These are phyloP conservation scores for Tapirus indicus DNA, from an alignment of 2,797 vertebrate species.

Conservation along the genomic window DNA sequence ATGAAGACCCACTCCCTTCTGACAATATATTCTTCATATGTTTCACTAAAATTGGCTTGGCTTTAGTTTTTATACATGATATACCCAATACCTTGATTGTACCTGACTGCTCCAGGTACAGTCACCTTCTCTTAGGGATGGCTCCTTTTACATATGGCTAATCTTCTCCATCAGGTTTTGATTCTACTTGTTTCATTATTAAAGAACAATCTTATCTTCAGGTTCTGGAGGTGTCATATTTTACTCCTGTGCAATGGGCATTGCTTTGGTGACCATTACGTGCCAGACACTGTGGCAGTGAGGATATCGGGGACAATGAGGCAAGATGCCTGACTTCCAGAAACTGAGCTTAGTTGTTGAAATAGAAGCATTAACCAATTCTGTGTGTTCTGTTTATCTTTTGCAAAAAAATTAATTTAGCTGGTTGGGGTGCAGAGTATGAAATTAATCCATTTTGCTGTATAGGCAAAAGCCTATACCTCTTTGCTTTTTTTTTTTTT, in stretches of 20 bases:
- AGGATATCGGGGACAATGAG: background rate
- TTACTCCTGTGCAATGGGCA: background rate
- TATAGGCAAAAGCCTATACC: background rate
- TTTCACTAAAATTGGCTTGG: background rate
- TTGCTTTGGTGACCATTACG: background rate
- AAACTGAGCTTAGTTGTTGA: conserved; percentile 22
- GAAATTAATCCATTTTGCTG: background rate
- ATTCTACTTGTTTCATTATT: conserved; percentile 14
- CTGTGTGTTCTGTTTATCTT: background rate
- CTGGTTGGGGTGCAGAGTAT: background rate
- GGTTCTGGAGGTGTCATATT: background rate
- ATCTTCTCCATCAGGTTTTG: background rate
- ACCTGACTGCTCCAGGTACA: background rate
- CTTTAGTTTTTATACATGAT: background rate
- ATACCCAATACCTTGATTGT: background rate
- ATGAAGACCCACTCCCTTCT: background rate
- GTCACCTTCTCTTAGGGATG: background rate
- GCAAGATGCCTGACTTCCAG: conserved; percentile 13
- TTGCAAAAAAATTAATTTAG: conserved; percentile 13
- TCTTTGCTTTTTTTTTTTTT: background rate
- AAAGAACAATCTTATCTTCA: conserved; percentile 10
- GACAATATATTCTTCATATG: background rate
- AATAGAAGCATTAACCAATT: background rate
- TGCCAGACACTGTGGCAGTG: background rate
- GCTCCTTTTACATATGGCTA: background rate